Evolutionary conservation across 2,113 vertebrate species (phyloP).

Genomic region (Tor tambroides): DNA sequence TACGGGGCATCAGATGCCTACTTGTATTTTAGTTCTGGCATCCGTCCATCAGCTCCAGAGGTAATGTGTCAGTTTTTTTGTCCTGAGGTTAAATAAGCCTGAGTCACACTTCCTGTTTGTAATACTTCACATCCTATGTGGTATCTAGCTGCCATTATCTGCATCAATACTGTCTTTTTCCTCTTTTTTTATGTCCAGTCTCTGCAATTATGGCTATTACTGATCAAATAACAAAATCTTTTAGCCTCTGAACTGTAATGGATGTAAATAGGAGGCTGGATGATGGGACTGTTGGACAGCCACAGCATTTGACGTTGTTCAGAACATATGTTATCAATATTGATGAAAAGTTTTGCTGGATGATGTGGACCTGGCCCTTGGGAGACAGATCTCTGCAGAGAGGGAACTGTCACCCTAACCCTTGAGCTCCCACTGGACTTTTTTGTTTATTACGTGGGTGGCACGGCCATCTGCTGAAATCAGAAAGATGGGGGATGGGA

Average conservation of each 20-base stretch:
- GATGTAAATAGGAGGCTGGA: conserved; percentile 11
- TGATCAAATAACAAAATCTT: conserved; percentile 33
- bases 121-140: not conserved
- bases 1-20: not conserved
- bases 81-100: not conserved
- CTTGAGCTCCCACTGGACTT: conserved; percentile 35
- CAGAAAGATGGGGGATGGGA: conserved; percentile 33
- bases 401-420: conserved; percentile 46
- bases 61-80: no score
- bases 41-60: no score
- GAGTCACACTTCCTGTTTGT: conserved; percentile 43
- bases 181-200: conserved; percentile 20
- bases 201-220: conserved; percentile 49
- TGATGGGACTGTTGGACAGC: not conserved
- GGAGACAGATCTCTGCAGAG: conserved; percentile 32
- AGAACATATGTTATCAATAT: conserved; percentile 23
- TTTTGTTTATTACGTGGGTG: conserved; percentile 58
- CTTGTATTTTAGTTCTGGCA: no score
- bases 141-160: conserved; percentile 25
- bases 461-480: conserved; percentile 56
- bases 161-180: not conserved
- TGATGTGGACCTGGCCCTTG: conserved; percentile 23
- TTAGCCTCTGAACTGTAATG: conserved; percentile 42
- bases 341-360: conserved; percentile 39
- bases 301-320: not conserved